Base-by-base conservation (phyloP, 2,113 vertebrate species). In the Dromaius novaehollandiae region DNA sequence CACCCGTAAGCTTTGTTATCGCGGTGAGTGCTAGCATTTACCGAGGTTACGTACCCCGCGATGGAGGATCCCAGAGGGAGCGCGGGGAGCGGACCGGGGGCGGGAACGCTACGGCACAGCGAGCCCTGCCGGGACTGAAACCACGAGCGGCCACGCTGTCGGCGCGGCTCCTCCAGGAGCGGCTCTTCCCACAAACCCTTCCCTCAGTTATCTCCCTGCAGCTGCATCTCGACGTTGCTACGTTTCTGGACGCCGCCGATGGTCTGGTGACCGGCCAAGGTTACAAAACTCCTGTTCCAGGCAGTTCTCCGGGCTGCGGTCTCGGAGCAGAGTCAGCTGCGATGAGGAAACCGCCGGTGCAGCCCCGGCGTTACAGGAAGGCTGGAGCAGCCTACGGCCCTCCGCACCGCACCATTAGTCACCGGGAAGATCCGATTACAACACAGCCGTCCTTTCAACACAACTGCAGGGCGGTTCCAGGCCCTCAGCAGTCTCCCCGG, bases 221-320 rank as follows among this genome's bases (percentile, higher is more conserved):
- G 96, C 91, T 95, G 92, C 95, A 88, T 90, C 83, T 60, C 11
- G 90, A 22, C 74, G 58, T 88, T 95, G 95, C 96, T 83, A 58
- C 95, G 93, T 48, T 46, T 86, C 7, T 78, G 96, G 89, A 94
- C 76, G 91, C 82, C 17, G 46, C 88, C 14, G 78, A 85, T 69
- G n/a, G 66, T 11, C 91, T 96, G 88, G 84, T 7, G 46, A 68
- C 87, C n/a, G 82, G 95, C 93, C 94, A 94, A 91, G 92, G 91
- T 97, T 96, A 93, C 96, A 87, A 96, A 95, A 96, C 81, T 90
- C 42, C 11, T 13, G 74, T 55, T 94, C 19, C 66, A 80, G 92
- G 90, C 51, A 6, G 38, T 40, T 76, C 92, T 78, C 61, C 0
- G 5, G 53, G 88, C 87, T 73, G 96, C 0, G 38, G 83, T 81